Percentiles rank a stretch among this genome's conserved stretches.
phyloP scores from a whole-genome alignment of 1,140 invertebrate genomes.

The Pollicipes pollicipes region DNA sequence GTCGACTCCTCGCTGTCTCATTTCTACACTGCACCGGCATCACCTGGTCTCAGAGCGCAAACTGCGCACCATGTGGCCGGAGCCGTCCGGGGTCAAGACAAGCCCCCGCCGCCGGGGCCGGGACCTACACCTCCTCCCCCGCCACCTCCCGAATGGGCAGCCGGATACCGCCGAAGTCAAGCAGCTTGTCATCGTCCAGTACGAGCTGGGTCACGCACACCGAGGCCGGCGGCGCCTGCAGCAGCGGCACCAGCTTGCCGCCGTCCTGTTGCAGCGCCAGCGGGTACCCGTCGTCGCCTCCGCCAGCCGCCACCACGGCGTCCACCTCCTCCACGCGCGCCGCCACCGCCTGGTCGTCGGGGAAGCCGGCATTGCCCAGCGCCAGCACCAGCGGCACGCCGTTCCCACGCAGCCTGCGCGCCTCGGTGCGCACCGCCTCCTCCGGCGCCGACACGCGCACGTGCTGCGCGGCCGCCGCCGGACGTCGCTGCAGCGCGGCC shows the following conservation, averaged over 20 bases:
- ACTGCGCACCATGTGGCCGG: no score
- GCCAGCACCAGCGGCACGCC: not conserved
- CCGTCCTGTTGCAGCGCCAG: not conserved
- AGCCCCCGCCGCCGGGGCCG: no score
- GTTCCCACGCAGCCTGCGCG: not conserved
- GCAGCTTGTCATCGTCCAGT: not conserved
- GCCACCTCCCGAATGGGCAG: not conserved
- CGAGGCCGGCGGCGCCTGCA: not conserved
- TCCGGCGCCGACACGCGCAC: not conserved
- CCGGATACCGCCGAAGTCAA: not conserved
- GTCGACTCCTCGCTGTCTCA: no score
- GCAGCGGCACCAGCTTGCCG: not conserved
- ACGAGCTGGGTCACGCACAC: not conserved
- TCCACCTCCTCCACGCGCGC: not conserved
- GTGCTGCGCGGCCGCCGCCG: no score
- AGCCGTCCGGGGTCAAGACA: no score
- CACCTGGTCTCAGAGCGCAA: no score
- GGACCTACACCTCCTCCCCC: not conserved
- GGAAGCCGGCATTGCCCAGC: not conserved
- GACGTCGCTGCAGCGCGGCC: not conserved
- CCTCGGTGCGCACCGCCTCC: not conserved
- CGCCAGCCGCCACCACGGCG: not conserved
- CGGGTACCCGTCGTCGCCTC: not conserved
- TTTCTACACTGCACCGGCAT: no score
- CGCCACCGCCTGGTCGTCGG: not conserved